These are phyloP conservation scores for Sympetrum striolatum DNA, from an alignment of 2,888 invertebrate species.

Conservation along the genomic window DNA sequence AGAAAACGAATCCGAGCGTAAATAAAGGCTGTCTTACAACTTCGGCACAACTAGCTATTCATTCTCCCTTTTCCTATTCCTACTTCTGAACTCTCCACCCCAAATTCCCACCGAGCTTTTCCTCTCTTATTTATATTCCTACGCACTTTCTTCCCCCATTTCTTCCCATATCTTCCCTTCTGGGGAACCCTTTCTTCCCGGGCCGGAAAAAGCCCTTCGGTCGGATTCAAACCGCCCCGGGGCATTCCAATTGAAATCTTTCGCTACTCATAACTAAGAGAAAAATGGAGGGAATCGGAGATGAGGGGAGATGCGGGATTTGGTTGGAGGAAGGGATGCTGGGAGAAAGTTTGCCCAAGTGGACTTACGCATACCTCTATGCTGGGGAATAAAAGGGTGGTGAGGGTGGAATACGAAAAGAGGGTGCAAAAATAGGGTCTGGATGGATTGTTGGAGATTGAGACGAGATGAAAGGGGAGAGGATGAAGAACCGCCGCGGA, in stretches of 20 bases:
- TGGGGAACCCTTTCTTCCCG: neutral
- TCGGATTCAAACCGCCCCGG: neutral
- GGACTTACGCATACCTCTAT: neutral
- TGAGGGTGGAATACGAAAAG: neutral
- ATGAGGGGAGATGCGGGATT: too few relatives aligned
- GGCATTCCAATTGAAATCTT: slow-evolving; percentile 19
- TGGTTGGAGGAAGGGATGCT: too few relatives aligned
- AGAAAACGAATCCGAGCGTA: too few relatives aligned
- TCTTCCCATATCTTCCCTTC: neutral
- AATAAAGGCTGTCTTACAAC: too few relatives aligned
- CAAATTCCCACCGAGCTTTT: too few relatives aligned
- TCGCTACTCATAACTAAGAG: neutral
- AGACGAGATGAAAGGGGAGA: neutral
- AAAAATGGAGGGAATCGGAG: neutral
- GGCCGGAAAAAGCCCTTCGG: neutral
- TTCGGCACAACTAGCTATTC: too few relatives aligned
- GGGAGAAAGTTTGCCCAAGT: neutral
- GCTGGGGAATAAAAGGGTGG: neutral
- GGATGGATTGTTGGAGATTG: neutral
- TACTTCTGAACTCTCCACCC: neutral
- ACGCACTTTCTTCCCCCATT: neutral
- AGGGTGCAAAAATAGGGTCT: neutral
- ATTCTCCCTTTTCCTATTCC: neutral
- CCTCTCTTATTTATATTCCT: neutral
- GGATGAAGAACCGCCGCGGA: neutral